Conservation (phyloP, 2,113 vertebrate species). For the Aegotheles bennettii region DNA sequence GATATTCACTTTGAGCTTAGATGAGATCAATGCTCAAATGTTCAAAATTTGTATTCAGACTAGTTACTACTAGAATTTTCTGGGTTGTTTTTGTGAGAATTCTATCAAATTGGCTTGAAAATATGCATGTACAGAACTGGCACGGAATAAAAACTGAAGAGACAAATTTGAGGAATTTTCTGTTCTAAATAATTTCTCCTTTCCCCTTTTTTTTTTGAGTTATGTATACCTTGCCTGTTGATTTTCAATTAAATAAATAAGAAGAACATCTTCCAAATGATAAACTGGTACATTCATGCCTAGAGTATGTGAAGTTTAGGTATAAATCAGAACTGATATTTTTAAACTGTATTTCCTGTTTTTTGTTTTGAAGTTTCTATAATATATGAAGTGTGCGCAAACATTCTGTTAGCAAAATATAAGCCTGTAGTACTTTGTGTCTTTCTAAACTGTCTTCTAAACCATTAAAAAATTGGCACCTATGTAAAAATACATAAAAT, state of each 20-base stretch:
- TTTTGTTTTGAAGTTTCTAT: neutral
- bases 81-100: neutral
- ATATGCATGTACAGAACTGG: neutral
- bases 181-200: neutral
- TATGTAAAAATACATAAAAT: neutral
- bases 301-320: neutral
- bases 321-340: neutral
- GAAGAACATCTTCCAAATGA: neutral
- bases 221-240: neutral
- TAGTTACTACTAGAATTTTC: neutral
- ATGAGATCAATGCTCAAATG: neutral
- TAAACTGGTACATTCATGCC: neutral
- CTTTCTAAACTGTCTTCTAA: neutral
- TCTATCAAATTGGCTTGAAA: neutral
- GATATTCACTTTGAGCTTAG: neutral
- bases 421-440: neutral
- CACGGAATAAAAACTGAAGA: neutral
- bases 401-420: neutral
- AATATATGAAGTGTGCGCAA: neutral
- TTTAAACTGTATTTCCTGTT: neutral
- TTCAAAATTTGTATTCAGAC: neutral
- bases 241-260: neutral
- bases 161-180: neutral
- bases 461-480: conserved; percentile 7
- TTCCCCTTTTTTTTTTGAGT: neutral